Conservation (phyloP, 2,113 vertebrate genomes). For the Lota lota region DNA sequence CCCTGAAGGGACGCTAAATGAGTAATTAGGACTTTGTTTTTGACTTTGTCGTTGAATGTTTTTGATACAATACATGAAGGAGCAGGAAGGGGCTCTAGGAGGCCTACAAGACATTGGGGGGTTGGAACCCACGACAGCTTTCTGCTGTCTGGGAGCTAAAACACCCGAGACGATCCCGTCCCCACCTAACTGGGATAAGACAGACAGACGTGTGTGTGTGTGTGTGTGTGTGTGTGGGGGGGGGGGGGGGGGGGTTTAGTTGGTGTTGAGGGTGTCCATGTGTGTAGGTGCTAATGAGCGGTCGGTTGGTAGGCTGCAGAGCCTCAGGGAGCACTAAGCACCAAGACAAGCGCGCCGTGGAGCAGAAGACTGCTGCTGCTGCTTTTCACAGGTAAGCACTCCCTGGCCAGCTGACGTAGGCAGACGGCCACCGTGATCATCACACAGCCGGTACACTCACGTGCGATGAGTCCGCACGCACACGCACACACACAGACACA, state of each 20-base stretch:
- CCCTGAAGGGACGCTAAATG: constrained; percentile 1
- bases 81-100: too few species aligned
- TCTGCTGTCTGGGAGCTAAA: not conserved
- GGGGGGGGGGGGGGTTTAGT: too few species aligned
- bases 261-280: too few species aligned
- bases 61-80: too few species aligned
- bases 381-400: constrained; percentile 43
- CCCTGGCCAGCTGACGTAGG: constrained; percentile 21
- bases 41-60: too few species aligned
- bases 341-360: constrained; percentile 26
- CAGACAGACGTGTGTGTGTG: not conserved
- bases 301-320: constrained; percentile 24
- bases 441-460: too few species aligned
- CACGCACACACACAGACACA: constrained; percentile 1
- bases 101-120: too few species aligned
- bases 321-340: constrained; percentile 38
- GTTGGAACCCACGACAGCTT: not conserved
- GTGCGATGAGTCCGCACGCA: not conserved
- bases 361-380: constrained; percentile 36
- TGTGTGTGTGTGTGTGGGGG: constrained; percentile 4
- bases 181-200: too few species aligned
- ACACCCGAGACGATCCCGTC: not conserved
- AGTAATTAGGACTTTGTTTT: constrained; percentile 12
- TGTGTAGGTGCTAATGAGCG: constrained; percentile 31
- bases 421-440: constrained; percentile 3